Percentiles rank a stretch among this genome's conserved stretches.
Conservation (phyloP, 2,797 vertebrate species). For the Cetoscarus ocellatus region DNA sequence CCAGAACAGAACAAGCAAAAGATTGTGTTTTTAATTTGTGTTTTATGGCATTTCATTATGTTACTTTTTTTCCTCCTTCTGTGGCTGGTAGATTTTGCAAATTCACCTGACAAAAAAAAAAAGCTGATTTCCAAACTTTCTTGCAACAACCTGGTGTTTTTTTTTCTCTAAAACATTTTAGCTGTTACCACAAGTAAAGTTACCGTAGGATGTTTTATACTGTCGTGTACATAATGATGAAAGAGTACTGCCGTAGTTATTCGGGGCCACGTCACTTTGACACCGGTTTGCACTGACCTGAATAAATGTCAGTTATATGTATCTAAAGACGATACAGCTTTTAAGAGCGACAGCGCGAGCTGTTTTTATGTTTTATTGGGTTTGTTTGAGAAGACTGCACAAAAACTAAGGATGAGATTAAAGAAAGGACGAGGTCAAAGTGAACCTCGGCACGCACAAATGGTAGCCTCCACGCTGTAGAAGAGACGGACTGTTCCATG, state of each 20-base stretch:
- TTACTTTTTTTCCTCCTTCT: too few relatives aligned
- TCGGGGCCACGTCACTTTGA: slow-evolving; percentile 37
- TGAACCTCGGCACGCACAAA: slow-evolving; percentile 40
- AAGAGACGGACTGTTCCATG: slow-evolving; percentile 36
- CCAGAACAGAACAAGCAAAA: too few relatives aligned
- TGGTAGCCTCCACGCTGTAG: slow-evolving; percentile 7
- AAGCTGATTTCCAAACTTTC: too few relatives aligned
- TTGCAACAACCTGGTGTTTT: not conserved
- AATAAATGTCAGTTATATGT: not conserved
- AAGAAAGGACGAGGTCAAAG: not conserved
- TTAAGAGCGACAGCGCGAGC: not conserved
- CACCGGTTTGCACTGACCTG: slow-evolving; percentile 59
- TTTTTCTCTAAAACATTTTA: slow-evolving; percentile 7
- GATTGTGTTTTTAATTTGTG: too few relatives aligned
- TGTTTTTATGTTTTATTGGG: slow-evolving; percentile 11
- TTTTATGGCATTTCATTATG: too few relatives aligned
- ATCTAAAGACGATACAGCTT: not conserved
- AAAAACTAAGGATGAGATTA: slow-evolving; percentile 28
- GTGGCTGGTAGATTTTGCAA: too few relatives aligned
- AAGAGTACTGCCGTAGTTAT: slow-evolving; percentile 16
- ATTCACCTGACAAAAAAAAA: too few relatives aligned
- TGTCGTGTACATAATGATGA: slow-evolving; percentile 11
- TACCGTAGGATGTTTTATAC: slow-evolving; percentile 1
- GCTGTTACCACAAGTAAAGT: slow-evolving; percentile 33
- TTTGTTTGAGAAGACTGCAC: slow-evolving; percentile 25